Base-by-base conservation (phyloP, 2,888 invertebrate genomes). In the Micropterix aruncella region DNA sequence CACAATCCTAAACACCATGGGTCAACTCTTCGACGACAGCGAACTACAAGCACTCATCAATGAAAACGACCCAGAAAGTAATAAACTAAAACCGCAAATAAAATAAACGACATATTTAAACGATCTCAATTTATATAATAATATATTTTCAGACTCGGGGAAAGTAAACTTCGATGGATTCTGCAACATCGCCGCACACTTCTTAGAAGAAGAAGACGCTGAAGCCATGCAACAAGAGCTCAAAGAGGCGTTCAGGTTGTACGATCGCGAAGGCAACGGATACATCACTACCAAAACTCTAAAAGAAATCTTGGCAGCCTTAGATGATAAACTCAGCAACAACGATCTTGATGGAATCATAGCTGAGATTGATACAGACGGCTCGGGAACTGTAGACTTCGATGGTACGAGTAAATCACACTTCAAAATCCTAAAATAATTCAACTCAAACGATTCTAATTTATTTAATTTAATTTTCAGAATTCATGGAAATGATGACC, bases 321-420 rank as follows among this genome's bases (percentile, higher is more conserved):
- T 89, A 38, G 96, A 95, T 56, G 96, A 96, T 64, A 94, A 95
- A 62, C 76, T 96, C 36, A 90, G 85, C 52, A 87, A 82, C 58
- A 79, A 91, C 42, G 94, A 95, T 62, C 77, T 96, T 53, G 95
- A 96, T 61, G 94, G 93, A 53, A 96, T 96, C 74, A 96, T 96
- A 62, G 85, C 88, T 56, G 95, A 96, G 73, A 95, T 96, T 57
- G 96, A 96, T 69, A 93, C 94, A 48, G 96, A 96, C 66, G 95
- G 95, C 44, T 94, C 94, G 51, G 96, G 96, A 60, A 97, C 96
- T 52, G 96, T 97, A 52, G 97, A 97, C 68, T 97, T 97, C 65
- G 96, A 97, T 74, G 96, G 94, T 94, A 67, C 62, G 60, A 41
- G 42, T 44, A 19, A 37, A 40, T 19, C 16, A n/a, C n/a, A n/a